Conservation (phyloP, 2,888 invertebrate genomes). For the Trichacis sp. region DNA sequence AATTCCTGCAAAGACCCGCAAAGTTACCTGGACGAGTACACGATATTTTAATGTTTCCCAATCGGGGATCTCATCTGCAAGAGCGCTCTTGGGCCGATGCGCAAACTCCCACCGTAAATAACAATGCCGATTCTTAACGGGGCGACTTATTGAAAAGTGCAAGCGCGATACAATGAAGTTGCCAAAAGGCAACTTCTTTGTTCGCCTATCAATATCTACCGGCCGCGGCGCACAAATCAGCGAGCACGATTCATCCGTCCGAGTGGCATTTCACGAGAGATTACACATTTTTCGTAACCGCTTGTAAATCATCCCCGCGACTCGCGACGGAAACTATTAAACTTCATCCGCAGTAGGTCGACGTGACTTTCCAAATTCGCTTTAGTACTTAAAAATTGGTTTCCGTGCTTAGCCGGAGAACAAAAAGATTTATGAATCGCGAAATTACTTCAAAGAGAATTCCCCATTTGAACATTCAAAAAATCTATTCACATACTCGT, state of each 20-base stretch:
- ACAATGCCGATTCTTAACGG: constrained; percentile 42
- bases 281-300: constrained; percentile 24
- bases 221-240: constrained; percentile 33
- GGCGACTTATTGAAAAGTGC: constrained; percentile 38
- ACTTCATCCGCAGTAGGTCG: too few species aligned
- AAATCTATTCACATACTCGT: too few species aligned
- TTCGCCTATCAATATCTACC: constrained; percentile 37
- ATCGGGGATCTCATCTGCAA: constrained; percentile 32
- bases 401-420: too few species aligned
- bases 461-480: too few species aligned
- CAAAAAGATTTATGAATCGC: too few species aligned
- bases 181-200: constrained; percentile 42
- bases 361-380: too few species aligned
- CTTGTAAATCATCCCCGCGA: too few species aligned
- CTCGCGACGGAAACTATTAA: too few species aligned
- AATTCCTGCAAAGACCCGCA: too few species aligned
- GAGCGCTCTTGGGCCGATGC: constrained; percentile 10
- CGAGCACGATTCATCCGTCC: constrained; percentile 11
- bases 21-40: neutral
- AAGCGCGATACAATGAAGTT: constrained; percentile 34
- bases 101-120: constrained; percentile 18
- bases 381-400: too few species aligned
- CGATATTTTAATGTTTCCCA: constrained; percentile 29
- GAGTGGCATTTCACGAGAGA: constrained; percentile 26
- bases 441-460: too few species aligned